Evolutionary conservation across 2,797 vertebrate species (phyloP), one percentile per base, ranked within the genome.

Genomic region (Eulemur mongoz): DNA sequence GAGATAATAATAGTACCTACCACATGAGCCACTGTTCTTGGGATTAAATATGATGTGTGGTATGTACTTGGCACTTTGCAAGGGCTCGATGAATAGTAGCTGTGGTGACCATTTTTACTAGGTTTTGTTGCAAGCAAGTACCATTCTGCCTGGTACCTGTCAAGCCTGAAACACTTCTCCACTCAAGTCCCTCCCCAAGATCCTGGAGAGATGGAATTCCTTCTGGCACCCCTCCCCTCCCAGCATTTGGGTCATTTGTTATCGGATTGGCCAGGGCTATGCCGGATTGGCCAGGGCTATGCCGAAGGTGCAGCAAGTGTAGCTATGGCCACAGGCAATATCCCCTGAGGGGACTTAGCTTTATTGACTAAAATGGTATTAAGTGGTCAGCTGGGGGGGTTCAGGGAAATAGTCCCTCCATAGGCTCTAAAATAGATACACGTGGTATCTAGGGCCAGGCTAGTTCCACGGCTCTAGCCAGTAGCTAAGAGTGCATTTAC

Each of bases 181-280:
- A 82, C 40, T 94, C 57, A 91, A 78, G 70, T 86, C 45, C 48
- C 63, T 95, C 40, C 72, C 79, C 32, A 84, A 73, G 78, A 91
- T 95, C 81, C 84, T 52, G 43, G 76, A 91, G 92, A 94, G 52
- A 95, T 91, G 69, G 52, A 93, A 92, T 97, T 93, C 94, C 23
- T 83, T 86, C 80, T 87, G 61, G 32, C 38, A 79, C 61, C 52
- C 63, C 69, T 69, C 38, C 32, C 67, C 73, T 87, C 59, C 48
- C 59, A 83, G 38, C 52, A 84, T 93, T 79, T 92, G 89, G 35
- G 30, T 93, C 87, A 79, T 93, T 93, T 45, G 73, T 87, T 88
- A 92, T 75, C 9, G 50, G 61, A 95, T 65, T 69, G 73, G 78
- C 69, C 70, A 86, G 54, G 50, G 67, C 67, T 93, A 32, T 85